Evolutionary conservation across 2,888 invertebrate genomes (phyloP).

Genomic region (Dryomyza anilis): DNA sequence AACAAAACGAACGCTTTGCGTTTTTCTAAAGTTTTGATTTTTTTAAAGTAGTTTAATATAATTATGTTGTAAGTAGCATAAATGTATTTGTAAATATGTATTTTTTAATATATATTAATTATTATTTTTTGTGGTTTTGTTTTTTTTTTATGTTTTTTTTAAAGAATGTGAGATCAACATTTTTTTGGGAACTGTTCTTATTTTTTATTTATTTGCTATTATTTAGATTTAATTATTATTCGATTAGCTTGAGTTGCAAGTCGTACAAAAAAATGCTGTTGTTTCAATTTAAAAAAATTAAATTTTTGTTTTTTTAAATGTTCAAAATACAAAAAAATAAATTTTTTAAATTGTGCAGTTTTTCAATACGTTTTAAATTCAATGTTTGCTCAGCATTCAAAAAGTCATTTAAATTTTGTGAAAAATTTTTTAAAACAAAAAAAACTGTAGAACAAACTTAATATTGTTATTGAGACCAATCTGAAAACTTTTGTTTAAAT

Average conservation of each 20-base stretch:
- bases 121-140: background rate
- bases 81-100: no score
- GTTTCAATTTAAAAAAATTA: slow-evolving; percentile 2
- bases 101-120: no score
- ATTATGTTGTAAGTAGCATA: no score
- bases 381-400: no score
- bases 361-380: no score
- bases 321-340: no score
- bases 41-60: no score
- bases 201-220: slow-evolving; percentile 30
- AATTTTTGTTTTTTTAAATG: slow-evolving; percentile 28
- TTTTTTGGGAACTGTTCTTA: slow-evolving; percentile 58
- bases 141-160: slow-evolving; percentile 10
- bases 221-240: slow-evolving; percentile 32
- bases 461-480: slow-evolving; percentile 55
- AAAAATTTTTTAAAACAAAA: slow-evolving; percentile 9
- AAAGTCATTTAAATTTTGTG: no score
- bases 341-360: no score
- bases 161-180: slow-evolving; percentile 59
- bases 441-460: slow-evolving; percentile 29
- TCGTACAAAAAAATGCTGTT: slow-evolving; percentile 27
- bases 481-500: slow-evolving; percentile 51
- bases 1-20: slow-evolving; percentile 29
- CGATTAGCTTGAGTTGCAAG: slow-evolving; percentile 21
- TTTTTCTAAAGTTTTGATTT: slow-evolving; percentile 9